Percentiles rank a stretch among this genome's conserved stretches.
Evolutionary conservation across 2,888 invertebrate genomes (phyloP).

Genomic region (Ctenicera cuprea): DNA sequence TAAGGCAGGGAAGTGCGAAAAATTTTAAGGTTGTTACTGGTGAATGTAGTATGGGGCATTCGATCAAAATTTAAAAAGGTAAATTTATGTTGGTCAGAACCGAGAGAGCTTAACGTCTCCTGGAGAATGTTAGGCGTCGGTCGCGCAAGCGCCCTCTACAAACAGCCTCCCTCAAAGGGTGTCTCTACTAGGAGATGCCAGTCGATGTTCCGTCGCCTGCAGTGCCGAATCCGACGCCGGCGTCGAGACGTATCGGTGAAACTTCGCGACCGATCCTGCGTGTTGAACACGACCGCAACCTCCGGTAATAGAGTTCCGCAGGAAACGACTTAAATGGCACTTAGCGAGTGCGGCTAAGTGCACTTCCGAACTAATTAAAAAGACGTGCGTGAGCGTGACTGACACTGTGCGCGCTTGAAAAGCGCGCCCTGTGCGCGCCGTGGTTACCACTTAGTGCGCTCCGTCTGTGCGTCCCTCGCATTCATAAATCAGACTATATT

Average conservation of each 20-base stretch:
- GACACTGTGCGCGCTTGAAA: conserved; percentile 36
- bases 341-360: conserved; percentile 40
- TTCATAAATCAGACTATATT: conserved; percentile 19
- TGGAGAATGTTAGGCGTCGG: conserved; percentile 63
- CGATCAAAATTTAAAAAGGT: conserved; percentile 44
- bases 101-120: conserved; percentile 56
- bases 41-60: conserved; percentile 20
- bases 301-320: conserved; percentile 40
- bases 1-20: conserved; percentile 1
- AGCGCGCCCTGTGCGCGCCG: conserved; percentile 27
- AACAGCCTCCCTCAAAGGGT: conserved; percentile 64
- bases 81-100: conserved; percentile 39
- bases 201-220: conserved; percentile 60
- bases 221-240: conserved; percentile 52
- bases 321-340: conserved; percentile 43
- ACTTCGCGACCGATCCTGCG: conserved; percentile 45
- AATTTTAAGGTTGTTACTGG: conserved; percentile 15
- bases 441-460: conserved; percentile 35
- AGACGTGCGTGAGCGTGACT: conserved; percentile 37
- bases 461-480: conserved; percentile 11
- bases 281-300: conserved; percentile 33
- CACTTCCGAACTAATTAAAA: conserved; percentile 44
- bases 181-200: conserved; percentile 61
- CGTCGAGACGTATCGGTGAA: conserved; percentile 39
- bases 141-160: conserved; percentile 62